phyloP scores from a whole-genome alignment of 2,113 vertebrate genomes.

The Danio rerio region GRCz12tu NC_133192.1:26103001-26103500 shows the following conservation, averaged over 20 bases:
- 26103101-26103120: not conserved
- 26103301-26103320: conserved; percentile 10
- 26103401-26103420: conserved; percentile 19
- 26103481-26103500: not conserved
- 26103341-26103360: not conserved
- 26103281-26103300: not conserved
- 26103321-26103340: not conserved
- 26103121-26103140: not conserved
- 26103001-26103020: not conserved
- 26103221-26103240: not conserved
- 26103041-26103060: not conserved
- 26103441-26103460: conserved; percentile 2
- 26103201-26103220: not conserved
- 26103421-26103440: not conserved
- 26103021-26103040: not conserved
- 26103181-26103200: not conserved
- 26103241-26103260: not conserved
- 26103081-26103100: not conserved
- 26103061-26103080: not conserved
- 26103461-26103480: not conserved
- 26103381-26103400: not conserved
- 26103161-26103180: not conserved
- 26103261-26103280: not conserved
- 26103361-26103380: conserved; percentile 10
- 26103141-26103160: not conserved